Evolutionary conservation across 92 coral and sea anemone species (phyloP), one percentile per base, ranked within the genome.

Genomic region (Umimayanthus kanabou): DNA sequence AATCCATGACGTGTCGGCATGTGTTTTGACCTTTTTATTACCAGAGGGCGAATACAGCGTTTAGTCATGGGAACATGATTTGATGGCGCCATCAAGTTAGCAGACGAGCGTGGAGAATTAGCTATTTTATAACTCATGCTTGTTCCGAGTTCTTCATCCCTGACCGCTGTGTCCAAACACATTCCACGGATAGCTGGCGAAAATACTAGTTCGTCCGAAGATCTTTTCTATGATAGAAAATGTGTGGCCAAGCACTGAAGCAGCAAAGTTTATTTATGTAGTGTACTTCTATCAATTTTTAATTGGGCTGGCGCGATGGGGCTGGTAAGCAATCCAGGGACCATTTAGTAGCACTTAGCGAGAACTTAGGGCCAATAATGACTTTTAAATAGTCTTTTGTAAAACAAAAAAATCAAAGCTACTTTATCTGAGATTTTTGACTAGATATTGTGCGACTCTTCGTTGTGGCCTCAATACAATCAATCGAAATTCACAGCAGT

Each of bases 61-160:
- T 10, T 67, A 57, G 87, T 83, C 87, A 83, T 83, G 87, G 87
- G 87, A 83, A 83, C 58, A 13, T 83, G 87, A 28, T 47, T 83
- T 83, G n/a, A 42, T 67, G 86, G 86, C 86, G 86, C 86, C 86
- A 82, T 9, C 26, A 58, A 10, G 70, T 23, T 64, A 23, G 42
- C 75, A 39, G 20, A 65, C 14, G 23, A 30, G 43, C 87, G 30
- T 33, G 39, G 45, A 4, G 40, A 71, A 83, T 50, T 42, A 47
- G 65, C 65, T 50, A 6, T 11, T 83, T 1, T 40, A 9, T 55
- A 70, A 43, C 42, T 22, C 67, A 0, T 11, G 78, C 87, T 43
- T 70, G 55, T 45, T 26, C 37, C 8, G 20, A 29, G 18, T 9
- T 45, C 77, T 50, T 83, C 78, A 70, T 69, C 78, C 61, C 76